These are phyloP conservation scores for Dromiciops gliroides DNA, from an alignment of 2,113 vertebrate species.

Conservation along the genomic window DNA sequence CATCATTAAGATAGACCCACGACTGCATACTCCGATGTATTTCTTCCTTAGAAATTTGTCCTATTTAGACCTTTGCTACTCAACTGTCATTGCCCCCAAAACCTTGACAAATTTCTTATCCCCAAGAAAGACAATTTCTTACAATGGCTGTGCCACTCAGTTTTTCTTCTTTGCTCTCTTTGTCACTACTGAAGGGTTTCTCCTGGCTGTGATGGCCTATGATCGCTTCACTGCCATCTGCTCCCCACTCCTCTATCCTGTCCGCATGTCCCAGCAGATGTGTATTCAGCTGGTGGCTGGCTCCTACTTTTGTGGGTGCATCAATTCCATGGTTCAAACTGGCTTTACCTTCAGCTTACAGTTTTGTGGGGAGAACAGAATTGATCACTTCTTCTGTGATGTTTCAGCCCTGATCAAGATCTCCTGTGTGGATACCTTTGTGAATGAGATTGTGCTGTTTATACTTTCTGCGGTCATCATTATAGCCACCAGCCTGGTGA, in stretches of 20 bases:
- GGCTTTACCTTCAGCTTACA: conserved; percentile 74
- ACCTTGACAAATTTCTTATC: conserved; percentile 69
- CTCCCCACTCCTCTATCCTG: conserved; percentile 72
- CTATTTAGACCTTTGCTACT: conserved; percentile 79
- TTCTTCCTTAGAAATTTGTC: conserved; percentile 81
- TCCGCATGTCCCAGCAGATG: conserved; percentile 68
- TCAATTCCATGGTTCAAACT: conserved; percentile 79
- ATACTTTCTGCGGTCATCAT: conserved; percentile 74
- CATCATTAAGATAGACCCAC: conserved; percentile 68
- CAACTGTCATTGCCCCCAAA: conserved; percentile 79
- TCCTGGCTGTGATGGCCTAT: conserved; percentile 79
- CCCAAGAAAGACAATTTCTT: conserved; percentile 74
- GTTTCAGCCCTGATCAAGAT: conserved; percentile 75
- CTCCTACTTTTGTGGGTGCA: conserved; percentile 77
- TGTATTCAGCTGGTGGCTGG: conserved; percentile 68
- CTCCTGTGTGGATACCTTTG: conserved; percentile 63
- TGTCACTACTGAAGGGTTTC: conserved; percentile 77
- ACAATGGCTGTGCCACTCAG: conserved; percentile 68
- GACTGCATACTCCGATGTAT: conserved; percentile 79
- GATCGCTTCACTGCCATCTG: conserved; percentile 77
- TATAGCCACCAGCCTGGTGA: conserved; percentile 61
- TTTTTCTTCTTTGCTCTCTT: conserved; percentile 83
- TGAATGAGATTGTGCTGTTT: conserved; percentile 68
- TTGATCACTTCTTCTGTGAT: conserved; percentile 82
- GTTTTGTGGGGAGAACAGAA: conserved; percentile 72